Conservation (phyloP, 2,888 invertebrate species). For the Parnassius orleans region DNA sequence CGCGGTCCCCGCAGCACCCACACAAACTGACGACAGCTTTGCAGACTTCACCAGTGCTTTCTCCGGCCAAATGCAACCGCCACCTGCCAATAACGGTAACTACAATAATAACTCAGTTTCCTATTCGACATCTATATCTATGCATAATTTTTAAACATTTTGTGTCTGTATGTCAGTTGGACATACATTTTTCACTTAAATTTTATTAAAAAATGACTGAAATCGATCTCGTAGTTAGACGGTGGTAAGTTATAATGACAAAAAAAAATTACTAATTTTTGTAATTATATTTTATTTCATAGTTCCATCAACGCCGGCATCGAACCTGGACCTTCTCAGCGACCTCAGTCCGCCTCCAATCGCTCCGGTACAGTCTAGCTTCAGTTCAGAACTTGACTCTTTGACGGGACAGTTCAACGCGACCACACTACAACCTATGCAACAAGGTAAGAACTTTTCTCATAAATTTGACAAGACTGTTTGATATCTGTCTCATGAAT, state of each 20-base stretch:
- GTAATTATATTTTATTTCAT: not conserved
- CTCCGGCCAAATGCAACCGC: conserved; percentile 31
- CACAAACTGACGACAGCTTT: conserved; percentile 76
- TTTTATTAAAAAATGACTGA: no score
- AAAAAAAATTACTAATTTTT: not conserved
- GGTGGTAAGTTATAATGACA: no score
- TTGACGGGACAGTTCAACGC: conserved; percentile 42
- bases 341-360: conserved; percentile 40
- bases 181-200: no score
- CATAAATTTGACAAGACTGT: not conserved
- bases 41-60: conserved; percentile 91
- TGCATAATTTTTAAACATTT: no score
- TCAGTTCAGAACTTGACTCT: conserved; percentile 37
- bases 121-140: no score
- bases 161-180: no score
- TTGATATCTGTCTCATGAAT: no score
- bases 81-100: not conserved
- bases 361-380: conserved; percentile 16
- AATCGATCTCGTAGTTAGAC: no score
- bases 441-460: conserved; percentile 40
- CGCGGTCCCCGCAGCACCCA: conserved; percentile 30
- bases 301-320: conserved; percentile 40
- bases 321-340: conserved; percentile 66
- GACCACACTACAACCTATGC: conserved; percentile 46
- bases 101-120: not conserved